phyloP scores from a whole-genome alignment of 2,888 invertebrate genomes.

The Leptinotarsa juncta region DNA sequence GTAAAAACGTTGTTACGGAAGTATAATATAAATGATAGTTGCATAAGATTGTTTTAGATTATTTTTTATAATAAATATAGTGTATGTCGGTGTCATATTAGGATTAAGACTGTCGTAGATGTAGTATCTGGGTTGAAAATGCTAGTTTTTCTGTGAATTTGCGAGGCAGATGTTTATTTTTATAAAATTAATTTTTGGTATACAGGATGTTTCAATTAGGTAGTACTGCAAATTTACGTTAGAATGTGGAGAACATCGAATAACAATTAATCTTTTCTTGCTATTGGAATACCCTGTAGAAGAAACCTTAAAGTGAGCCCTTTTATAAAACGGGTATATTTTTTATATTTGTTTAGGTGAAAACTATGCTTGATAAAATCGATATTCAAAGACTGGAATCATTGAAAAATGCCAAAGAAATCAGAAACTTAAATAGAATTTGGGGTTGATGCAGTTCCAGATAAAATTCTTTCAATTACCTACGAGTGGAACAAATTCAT shows the following conservation, averaged over 20 bases:
- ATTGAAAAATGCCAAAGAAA: slow-evolving; percentile 26
- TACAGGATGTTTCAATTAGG: slow-evolving; percentile 6
- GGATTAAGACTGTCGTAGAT: slow-evolving; percentile 49
- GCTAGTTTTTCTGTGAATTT: slow-evolving; percentile 15
- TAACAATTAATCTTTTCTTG: neutral
- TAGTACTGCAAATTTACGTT: slow-evolving; percentile 14
- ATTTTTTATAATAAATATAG: slow-evolving; percentile 55
- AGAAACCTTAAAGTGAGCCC: slow-evolving; percentile 28
- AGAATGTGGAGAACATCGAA: slow-evolving; percentile 1
- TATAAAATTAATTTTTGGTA: slow-evolving; percentile 35
- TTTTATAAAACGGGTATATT: slow-evolving; percentile 35
- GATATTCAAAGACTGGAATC: slow-evolving; percentile 43
- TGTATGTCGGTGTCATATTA: slow-evolving; percentile 46
- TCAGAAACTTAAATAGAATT: neutral
- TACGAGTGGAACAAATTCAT: neutral
- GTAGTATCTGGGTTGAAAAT: slow-evolving; percentile 21
- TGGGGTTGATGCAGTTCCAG: neutral
- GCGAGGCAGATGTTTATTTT: slow-evolving; percentile 40
- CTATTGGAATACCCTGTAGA: slow-evolving; percentile 29
- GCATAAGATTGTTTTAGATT: slow-evolving; percentile 57
- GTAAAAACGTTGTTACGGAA: slow-evolving; percentile 44
- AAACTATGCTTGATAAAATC: slow-evolving; percentile 28
- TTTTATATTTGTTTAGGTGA: slow-evolving; percentile 37
- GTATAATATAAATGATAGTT: slow-evolving; percentile 47
- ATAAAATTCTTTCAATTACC: neutral